Conservation (phyloP, 1,140 invertebrate species). For the Drosophila sturtevanti region DNA sequence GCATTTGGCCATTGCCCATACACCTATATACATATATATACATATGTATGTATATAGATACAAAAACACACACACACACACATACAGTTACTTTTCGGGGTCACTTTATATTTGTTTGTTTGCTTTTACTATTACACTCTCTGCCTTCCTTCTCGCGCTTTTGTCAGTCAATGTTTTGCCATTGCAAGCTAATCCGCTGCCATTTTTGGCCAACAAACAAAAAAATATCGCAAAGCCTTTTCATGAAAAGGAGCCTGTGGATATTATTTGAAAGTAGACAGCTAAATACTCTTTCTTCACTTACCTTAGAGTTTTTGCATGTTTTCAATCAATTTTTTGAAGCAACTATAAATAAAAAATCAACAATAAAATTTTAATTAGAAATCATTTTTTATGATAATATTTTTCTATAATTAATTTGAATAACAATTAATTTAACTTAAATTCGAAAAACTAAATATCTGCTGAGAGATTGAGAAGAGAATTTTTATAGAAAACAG, state of each 20-base stretch:
- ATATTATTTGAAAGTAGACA: not conserved
- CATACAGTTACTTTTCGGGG: slow-evolving; percentile 37
- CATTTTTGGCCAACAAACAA: slow-evolving; percentile 45
- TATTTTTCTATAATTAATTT: no score
- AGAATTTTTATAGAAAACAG: no score
- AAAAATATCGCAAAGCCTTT: not conserved
- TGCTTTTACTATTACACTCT: slow-evolving; percentile 50
- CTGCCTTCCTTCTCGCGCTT: not conserved
- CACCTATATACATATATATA: slow-evolving; percentile 27
- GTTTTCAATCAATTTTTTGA: no score
- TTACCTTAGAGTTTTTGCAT: not conserved
- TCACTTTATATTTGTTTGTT: slow-evolving; percentile 70
- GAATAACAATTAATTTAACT: no score
- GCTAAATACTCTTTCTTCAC: not conserved
- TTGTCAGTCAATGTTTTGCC: slow-evolving; percentile 40
- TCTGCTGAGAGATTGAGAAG: no score
- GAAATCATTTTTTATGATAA: no score
- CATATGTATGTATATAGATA: slow-evolving; percentile 25
- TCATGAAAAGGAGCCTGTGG: no score
- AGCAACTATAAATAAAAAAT: no score
- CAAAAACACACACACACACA: slow-evolving; percentile 24
- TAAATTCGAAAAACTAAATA: no score
- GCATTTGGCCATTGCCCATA: slow-evolving; percentile 54
- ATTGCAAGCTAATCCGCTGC: slow-evolving; percentile 58
- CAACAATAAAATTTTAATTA: no score